Conservation (phyloP, 2,113 vertebrate species). For the Excalfactoria chinensis region DNA sequence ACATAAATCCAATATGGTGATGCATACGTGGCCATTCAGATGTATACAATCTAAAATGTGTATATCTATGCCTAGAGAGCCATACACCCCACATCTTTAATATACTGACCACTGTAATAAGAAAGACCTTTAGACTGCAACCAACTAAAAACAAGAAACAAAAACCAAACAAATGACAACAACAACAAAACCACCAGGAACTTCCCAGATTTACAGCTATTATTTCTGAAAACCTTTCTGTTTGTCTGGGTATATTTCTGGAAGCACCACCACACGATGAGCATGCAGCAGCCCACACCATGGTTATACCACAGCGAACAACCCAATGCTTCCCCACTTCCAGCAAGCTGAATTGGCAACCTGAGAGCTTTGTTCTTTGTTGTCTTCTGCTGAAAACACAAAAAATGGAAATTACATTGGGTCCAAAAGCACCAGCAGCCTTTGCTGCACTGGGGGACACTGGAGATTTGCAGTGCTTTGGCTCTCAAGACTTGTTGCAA, state of each 20-base stretch:
- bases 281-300: neutral
- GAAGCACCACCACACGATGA: accelerated
- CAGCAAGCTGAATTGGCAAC: neutral
- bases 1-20: neutral
- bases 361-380: neutral
- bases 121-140: neutral
- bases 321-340: neutral
- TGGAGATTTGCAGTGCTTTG: accelerated
- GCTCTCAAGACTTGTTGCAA: neutral
- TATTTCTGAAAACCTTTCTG: neutral
- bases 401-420: accelerated
- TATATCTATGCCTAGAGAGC: neutral
- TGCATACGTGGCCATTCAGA: neutral
- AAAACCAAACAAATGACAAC: too few relatives aligned
- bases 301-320: neutral
- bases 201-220: neutral
- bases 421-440: neutral
- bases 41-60: neutral
- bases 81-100: neutral
- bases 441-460: accelerated
- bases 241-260: neutral
- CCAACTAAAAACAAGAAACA: neutral
- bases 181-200: neutral
- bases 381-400: neutral
- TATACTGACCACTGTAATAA: neutral